phyloP scores from a whole-genome alignment of 1,140 invertebrate genomes.

The Drosophila simulans region DNA sequence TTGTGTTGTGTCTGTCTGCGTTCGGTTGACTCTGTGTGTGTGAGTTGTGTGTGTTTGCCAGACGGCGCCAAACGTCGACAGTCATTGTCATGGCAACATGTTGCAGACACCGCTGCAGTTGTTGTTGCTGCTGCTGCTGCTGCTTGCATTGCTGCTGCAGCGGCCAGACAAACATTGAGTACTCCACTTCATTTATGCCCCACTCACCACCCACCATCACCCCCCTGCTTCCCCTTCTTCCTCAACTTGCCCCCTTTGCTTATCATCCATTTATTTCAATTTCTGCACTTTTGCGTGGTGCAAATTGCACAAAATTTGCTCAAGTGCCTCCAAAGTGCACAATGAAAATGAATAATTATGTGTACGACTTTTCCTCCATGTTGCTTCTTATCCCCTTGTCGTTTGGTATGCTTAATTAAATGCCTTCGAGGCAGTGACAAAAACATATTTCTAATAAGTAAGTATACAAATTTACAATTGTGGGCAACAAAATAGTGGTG shows the following conservation, averaged over 20 bases:
- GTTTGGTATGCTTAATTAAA: slow-evolving; percentile 64
- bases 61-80: slow-evolving; percentile 66
- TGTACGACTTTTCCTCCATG: slow-evolving; percentile 2
- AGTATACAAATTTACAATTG: slow-evolving; percentile 1
- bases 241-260: slow-evolving; percentile 19
- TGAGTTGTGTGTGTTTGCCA: slow-evolving; percentile 35
- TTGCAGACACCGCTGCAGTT: slow-evolving; percentile 54
- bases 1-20: slow-evolving; percentile 53
- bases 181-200: slow-evolving; percentile 23
- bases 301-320: slow-evolving; percentile 69
- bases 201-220: background rate
- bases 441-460: slow-evolving; percentile 37
- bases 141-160: slow-evolving; percentile 21
- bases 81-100: slow-evolving; percentile 81
- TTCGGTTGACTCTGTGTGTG: slow-evolving; percentile 1
- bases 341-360: slow-evolving; percentile 73
- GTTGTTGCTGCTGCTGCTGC: background rate
- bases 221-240: background rate
- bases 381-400: slow-evolving; percentile 11
- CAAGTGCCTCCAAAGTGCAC: slow-evolving; percentile 62
- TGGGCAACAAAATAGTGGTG: background rate
- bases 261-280: slow-evolving; percentile 78
- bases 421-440: slow-evolving; percentile 58
- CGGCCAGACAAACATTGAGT: slow-evolving; percentile 37
- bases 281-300: slow-evolving; percentile 68